Conservation (phyloP, 2,888 invertebrate genomes). For the Lochmaea crataegi region DNA sequence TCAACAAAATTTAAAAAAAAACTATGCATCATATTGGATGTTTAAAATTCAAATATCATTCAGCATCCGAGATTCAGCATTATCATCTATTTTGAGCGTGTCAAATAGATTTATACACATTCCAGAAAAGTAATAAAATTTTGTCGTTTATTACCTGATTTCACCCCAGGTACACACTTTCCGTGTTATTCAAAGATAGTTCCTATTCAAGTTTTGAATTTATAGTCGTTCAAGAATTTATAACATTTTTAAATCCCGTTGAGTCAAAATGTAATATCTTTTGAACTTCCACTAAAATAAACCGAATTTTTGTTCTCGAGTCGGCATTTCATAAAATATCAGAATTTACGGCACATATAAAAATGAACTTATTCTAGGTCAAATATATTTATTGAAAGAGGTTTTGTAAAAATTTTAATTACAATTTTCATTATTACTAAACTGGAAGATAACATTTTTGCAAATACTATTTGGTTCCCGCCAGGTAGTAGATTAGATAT, state of each 20-base stretch:
- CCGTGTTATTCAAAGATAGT: constrained; percentile 27
- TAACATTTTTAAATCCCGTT: constrained; percentile 24
- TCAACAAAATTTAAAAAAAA: too few relatives aligned
- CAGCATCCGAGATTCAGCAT: neutral
- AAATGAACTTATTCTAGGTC: neutral
- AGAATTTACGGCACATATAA: neutral
- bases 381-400: too few relatives aligned
- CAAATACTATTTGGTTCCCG: too few relatives aligned
- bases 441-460: too few relatives aligned
- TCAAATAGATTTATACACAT: constrained; percentile 29
- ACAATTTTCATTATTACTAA: too few relatives aligned
- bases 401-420: too few relatives aligned
- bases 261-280: constrained; percentile 16
- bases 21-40: neutral
- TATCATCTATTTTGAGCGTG: constrained; percentile 13
- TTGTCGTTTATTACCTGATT: constrained; percentile 29
- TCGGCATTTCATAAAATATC: neutral
- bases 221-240: constrained; percentile 24
- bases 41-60: neutral
- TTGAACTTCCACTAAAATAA: constrained; percentile 14
- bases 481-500: too few relatives aligned
- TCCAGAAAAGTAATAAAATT: constrained; percentile 27
- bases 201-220: constrained; percentile 27
- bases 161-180: constrained; percentile 17
- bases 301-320: neutral